Evolutionary conservation across 2,797 vertebrate genomes (phyloP).

Genomic region (Crenichthys baileyi): DNA sequence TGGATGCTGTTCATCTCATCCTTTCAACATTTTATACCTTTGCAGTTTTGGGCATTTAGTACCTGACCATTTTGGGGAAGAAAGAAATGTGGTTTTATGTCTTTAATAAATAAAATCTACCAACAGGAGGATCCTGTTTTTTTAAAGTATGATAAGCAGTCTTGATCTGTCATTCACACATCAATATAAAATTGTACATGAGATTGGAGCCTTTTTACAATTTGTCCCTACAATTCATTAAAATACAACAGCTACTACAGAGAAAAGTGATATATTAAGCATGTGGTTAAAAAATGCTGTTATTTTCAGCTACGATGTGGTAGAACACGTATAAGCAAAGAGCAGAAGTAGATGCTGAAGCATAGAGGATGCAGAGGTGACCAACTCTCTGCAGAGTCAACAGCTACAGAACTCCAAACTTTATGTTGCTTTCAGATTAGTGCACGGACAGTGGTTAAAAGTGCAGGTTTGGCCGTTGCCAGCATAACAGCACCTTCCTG

Average conservation of each 20-base stretch:
- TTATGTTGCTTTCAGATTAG: too few relatives aligned
- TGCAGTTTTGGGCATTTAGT: background rate
- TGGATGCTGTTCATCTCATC: too few relatives aligned
- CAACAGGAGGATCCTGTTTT: background rate
- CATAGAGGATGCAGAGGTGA: too few relatives aligned
- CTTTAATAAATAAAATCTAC: background rate
- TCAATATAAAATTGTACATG: background rate
- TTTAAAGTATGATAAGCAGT: background rate
- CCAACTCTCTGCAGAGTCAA: too few relatives aligned
- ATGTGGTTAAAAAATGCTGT: too few relatives aligned
- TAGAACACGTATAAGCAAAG: too few relatives aligned
- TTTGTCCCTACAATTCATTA: background rate
- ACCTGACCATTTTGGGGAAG: background rate
- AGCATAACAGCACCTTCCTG: too few relatives aligned
- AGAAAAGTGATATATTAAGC: background rate
- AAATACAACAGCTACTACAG: background rate
- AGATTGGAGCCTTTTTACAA: background rate
- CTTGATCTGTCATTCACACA: background rate
- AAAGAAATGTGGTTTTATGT: background rate
- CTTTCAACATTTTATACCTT: background rate
- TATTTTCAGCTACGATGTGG: too few relatives aligned
- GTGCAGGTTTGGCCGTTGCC: too few relatives aligned
- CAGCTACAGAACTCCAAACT: too few relatives aligned
- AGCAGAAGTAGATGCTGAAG: too few relatives aligned
- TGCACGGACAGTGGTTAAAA: too few relatives aligned